phyloP scores from a whole-genome alignment of 2,888 invertebrate species.

The Trachelus iudaicus region DNA sequence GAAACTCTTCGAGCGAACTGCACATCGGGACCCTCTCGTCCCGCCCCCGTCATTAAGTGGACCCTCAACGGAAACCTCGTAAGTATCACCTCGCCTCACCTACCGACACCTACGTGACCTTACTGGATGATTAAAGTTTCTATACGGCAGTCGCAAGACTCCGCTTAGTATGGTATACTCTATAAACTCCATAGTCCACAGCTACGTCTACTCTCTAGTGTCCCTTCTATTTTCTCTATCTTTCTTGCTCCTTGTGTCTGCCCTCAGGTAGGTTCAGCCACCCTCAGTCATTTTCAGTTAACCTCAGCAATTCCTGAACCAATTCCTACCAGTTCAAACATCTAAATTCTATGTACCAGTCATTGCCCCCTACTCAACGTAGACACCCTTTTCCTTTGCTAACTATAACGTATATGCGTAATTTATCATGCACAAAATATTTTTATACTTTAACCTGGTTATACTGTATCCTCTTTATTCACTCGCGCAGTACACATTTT shows the following conservation, averaged over 20 bases:
- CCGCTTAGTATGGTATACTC: neutral
- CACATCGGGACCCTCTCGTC: slow-evolving; percentile 58
- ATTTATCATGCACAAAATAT: neutral
- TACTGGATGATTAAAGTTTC: slow-evolving; percentile 52
- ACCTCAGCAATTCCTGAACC: neutral
- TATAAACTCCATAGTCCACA: neutral
- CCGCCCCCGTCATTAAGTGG: slow-evolving; percentile 61
- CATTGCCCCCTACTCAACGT: neutral
- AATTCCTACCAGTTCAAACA: neutral
- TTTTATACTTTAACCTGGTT: too few species aligned
- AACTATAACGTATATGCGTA: neutral
- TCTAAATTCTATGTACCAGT: neutral
- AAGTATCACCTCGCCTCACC: slow-evolving; percentile 45
- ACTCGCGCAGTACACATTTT: too few species aligned
- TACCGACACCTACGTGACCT: slow-evolving; percentile 47
- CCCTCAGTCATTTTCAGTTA: neutral
- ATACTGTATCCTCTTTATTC: neutral
- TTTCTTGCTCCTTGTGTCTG: slow-evolving; percentile 3
- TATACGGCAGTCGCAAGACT: slow-evolving; percentile 3
- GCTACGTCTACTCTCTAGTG: neutral
- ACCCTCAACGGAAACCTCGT: slow-evolving; percentile 58
- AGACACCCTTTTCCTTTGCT: neutral
- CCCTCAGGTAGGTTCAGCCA: slow-evolving; percentile 4
- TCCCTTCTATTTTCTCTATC: slow-evolving; percentile 10
- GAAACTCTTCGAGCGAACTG: slow-evolving; percentile 60